A percentile compares a stretch with the other conserved stretches of the same genome.
phyloP scores from a whole-genome alignment of 2,888 invertebrate genomes.

The Lissocephala sabroskyi region DNA sequence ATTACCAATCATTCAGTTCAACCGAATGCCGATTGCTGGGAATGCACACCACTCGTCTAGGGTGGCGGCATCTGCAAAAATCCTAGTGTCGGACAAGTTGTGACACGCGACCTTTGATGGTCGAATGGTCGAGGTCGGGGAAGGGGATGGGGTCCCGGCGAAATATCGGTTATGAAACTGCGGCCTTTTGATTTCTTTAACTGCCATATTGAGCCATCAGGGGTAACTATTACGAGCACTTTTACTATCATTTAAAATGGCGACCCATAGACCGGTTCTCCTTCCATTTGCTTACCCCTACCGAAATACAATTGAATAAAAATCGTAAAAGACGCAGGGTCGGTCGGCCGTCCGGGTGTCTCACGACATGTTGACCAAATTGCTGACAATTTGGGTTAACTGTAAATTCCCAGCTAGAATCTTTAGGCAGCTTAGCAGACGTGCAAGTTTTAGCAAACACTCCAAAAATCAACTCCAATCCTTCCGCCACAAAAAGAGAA shows the following conservation, averaged over 20 bases:
- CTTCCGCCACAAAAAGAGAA: conserved; percentile 15
- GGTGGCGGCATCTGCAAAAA: neutral
- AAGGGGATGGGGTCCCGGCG: neutral
- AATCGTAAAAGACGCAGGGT: conserved; percentile 34
- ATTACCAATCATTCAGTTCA: conserved; percentile 63
- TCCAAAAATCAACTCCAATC: conserved; percentile 26
- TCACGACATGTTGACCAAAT: conserved; percentile 38
- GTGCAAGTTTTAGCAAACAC: conserved; percentile 61
- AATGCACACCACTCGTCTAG: conserved; percentile 1
- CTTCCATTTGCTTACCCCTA: no score
- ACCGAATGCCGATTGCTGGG: conserved; percentile 5
- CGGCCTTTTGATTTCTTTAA: conserved; percentile 23
- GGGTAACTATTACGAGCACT: conserved; percentile 36
- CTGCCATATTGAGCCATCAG: conserved; percentile 45
- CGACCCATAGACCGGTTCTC: neutral
- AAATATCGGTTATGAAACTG: neutral
- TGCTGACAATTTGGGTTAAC: conserved; percentile 64
- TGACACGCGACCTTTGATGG: conserved; percentile 51
- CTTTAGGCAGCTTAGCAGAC: conserved; percentile 29
- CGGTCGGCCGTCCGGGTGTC: no score
- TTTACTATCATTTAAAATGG: conserved; percentile 48
- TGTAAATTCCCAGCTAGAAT: conserved; percentile 43
- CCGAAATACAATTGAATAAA: conserved; percentile 48
- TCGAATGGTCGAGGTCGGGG: conserved; percentile 6
- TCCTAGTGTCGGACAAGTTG: conserved; percentile 23